Conservation (phyloP, 2,113 vertebrate genomes). For the Ctenodactylus gundi region DNA sequence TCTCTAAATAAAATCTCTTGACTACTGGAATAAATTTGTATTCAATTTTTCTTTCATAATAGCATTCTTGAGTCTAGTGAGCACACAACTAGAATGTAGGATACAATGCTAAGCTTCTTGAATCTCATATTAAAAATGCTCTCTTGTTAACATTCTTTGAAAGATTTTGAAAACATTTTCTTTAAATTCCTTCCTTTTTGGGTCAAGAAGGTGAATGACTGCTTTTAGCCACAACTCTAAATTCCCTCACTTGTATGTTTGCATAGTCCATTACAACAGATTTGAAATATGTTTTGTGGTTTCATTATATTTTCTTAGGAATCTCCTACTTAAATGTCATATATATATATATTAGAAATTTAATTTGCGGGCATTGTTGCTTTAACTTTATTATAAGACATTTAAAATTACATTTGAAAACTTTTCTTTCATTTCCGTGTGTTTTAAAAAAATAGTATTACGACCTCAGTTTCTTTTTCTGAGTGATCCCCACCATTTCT, state of each 20-base stretch:
- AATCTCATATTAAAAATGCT: conserved; percentile 51
- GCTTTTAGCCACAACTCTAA: neutral
- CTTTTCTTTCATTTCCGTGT: conserved; percentile 9
- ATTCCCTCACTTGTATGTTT: conserved; percentile 39
- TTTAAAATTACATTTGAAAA: conserved; percentile 41
- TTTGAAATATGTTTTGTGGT: conserved; percentile 45
- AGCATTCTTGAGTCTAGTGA: conserved; percentile 38
- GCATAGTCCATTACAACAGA: neutral
- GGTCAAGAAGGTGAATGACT: conserved; percentile 18
- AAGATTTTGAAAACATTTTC: conserved; percentile 42
- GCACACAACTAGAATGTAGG: neutral
- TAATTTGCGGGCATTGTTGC: conserved; percentile 45
- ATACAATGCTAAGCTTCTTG: conserved; percentile 30
- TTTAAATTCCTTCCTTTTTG: conserved; percentile 52
- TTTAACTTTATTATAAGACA: conserved; percentile 31
- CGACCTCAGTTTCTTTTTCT: conserved; percentile 30
- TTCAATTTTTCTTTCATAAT: conserved; percentile 58
- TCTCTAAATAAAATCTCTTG: conserved; percentile 50
- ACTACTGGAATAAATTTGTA: conserved; percentile 30
- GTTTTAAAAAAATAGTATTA: conserved; percentile 28
- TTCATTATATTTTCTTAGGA: conserved; percentile 33
- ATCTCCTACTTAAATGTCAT: neutral
- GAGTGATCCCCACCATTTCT: neutral
- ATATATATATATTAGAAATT: conserved; percentile 39
- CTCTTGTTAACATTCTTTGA: conserved; percentile 57